Base-by-base conservation (phyloP, 2,113 vertebrate genomes). In the Albula goreensis region DNA sequence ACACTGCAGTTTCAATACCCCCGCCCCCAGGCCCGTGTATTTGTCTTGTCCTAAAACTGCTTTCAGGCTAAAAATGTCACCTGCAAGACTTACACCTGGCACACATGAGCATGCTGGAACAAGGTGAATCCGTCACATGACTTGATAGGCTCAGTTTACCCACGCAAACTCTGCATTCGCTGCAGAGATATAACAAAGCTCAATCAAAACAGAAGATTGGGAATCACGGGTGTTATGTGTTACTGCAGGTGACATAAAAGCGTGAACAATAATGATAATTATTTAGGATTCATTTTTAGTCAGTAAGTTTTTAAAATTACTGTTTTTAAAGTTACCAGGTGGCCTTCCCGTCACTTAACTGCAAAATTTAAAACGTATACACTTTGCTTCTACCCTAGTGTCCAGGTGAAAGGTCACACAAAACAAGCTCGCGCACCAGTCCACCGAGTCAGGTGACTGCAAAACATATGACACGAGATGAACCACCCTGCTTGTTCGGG, bases 361-460 rank as follows among this genome's bases (percentile, higher is more conserved):
- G 60, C 50, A 51, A 81, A 70, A 19, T 0, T 66, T 0, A 86
- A 86, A 81, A 81, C 12, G 1, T 41, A 41, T 84, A 82, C n/a
- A 79, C 15, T 6, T n/a, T 11, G 22, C n/a, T 66, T 15, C 57
- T 74, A 22, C 70, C 31, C n/a, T 51, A 57, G 78, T 52, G 83
- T 85, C 86, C 87, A 88, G 92, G 91, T 91, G 90, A 92, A 88
- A 91, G 92, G 91, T 90, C 87, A 91, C 22, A 50, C 89, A 88
- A 93, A 93, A 94, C 93, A 93, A 93, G 91, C 91, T 89, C 85
- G 92, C 86, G 89, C 81, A 89, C 92, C 77, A 90, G 78, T 2
- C 51, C 49, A 56, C 57, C 80, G 85, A 92, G 96, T 99, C 97
- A 98, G 96, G 96, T 97, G 97, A 98, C 94, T 92, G 87, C 12